Evolutionary conservation across 2,113 vertebrate genomes (phyloP).

Genomic region (Oryzias javanicus): DNA sequence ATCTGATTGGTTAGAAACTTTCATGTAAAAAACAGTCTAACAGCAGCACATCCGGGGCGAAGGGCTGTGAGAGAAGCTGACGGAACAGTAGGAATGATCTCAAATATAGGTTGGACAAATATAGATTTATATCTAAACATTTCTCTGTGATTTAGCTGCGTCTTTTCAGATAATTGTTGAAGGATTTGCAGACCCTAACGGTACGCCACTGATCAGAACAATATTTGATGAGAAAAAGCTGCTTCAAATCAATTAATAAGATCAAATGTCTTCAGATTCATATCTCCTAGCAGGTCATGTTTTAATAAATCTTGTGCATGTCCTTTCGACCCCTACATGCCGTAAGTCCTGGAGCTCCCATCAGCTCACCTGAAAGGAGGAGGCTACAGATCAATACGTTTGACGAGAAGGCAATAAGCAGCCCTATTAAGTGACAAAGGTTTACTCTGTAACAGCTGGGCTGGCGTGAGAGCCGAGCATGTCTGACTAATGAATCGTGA

Average conservation of each 20-base stretch:
- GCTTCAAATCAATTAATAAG: constrained; percentile 15
- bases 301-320: constrained; percentile 29
- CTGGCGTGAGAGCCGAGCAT: constrained; percentile 97
- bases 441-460: constrained; percentile 99
- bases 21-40: too few relatives aligned
- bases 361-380: constrained; percentile 83
- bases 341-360: constrained; percentile 24
- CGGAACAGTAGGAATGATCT: too few relatives aligned
- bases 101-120: too few relatives aligned
- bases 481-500: constrained; percentile 99
- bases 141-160: background rate
- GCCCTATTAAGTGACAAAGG: constrained; percentile 99
- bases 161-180: background rate
- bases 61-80: too few relatives aligned
- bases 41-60: too few relatives aligned
- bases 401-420: constrained; percentile 98
- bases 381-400: constrained; percentile 98
- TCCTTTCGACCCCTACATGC: constrained; percentile 18
- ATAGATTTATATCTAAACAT: too few relatives aligned
- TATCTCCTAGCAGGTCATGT: constrained; percentile 19
- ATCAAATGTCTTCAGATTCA: background rate
- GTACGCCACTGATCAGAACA: background rate
- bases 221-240: background rate
- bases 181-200: background rate
- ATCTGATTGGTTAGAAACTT: too few relatives aligned